phyloP scores from a whole-genome alignment of 2,797 vertebrate species.

The Dromococcyx pavoninus region DNA sequence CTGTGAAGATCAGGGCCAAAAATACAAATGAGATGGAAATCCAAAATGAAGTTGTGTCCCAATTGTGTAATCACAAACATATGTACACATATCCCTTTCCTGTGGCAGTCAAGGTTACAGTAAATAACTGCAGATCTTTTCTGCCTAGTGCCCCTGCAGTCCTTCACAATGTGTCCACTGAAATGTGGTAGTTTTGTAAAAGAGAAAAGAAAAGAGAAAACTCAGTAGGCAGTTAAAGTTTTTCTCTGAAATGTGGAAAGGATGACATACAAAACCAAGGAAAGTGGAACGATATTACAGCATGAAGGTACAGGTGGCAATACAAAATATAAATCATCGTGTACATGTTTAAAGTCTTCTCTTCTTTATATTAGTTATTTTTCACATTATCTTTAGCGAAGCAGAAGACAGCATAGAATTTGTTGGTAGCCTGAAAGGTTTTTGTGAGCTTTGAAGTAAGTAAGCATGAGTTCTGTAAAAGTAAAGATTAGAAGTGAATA shows the following conservation, averaged over 20 bases:
- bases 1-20: neutral
- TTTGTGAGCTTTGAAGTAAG: neutral
- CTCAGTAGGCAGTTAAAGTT: rapidly evolving
- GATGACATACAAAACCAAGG: neutral
- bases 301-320: neutral
- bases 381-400: neutral
- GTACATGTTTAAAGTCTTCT: neutral
- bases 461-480: neutral
- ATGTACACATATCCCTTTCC: neutral
- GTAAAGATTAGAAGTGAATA: neutral
- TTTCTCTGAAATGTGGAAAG: neutral
- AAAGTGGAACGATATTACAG: neutral
- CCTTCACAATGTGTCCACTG: neutral
- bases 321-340: neutral
- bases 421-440: neutral
- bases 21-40: neutral
- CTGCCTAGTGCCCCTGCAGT: neutral
- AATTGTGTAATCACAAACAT: neutral
- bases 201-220: neutral
- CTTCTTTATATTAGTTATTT: neutral
- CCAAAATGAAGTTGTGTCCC: neutral
- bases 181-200: neutral
- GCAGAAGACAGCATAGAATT: neutral
- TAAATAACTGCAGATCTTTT: neutral
- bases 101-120: neutral